Evolutionary conservation across 2,797 vertebrate species (phyloP).

Genomic region (Atherinosoma microstoma): DNA sequence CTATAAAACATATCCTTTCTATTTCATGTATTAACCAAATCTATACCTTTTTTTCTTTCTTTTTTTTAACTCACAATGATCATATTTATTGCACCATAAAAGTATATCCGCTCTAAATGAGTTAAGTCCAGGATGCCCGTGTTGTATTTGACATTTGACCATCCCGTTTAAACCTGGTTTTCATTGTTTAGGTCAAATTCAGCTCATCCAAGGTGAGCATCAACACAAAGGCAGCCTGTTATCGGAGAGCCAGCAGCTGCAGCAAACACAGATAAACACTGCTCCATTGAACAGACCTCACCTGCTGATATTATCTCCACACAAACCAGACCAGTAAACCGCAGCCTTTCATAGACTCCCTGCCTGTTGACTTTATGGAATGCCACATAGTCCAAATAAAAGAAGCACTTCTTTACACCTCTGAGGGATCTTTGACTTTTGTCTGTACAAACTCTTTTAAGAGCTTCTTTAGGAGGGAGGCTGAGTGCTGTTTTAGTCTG

Average conservation of each 20-base stretch:
- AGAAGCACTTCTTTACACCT: conserved; percentile 61
- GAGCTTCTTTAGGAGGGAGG: conserved; percentile 13
- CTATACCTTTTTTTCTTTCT: too few relatives aligned
- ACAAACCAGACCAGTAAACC: conserved; percentile 75
- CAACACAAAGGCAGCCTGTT: conserved; percentile 71
- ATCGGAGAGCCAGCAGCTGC: conserved; percentile 80
- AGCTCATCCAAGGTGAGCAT: conserved; percentile 59
- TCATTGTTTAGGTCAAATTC: conserved; percentile 53
- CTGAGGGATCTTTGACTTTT: conserved; percentile 33
- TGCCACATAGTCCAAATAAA: conserved; percentile 63
- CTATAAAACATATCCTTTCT: not conserved
- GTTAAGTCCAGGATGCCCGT: not conserved
- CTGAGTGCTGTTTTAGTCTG: not conserved
- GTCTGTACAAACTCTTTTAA: conserved; percentile 31
- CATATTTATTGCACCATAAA: not conserved
- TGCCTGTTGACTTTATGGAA: conserved; percentile 73
- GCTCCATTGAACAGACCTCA: conserved; percentile 79
- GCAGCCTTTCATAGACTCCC: conserved; percentile 74
- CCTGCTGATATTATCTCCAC: conserved; percentile 84
- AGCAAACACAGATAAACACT: conserved; percentile 80
- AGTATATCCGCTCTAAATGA: not conserved
- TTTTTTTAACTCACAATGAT: not conserved
- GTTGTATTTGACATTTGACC: conserved; percentile 12
- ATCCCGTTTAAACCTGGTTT: conserved; percentile 28
- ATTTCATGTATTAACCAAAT: not conserved